A percentile compares a stretch with the other conserved stretches of the same genome.
Conservation (phyloP, 2,113 vertebrate species). For the Harpagus bidentatus region DNA sequence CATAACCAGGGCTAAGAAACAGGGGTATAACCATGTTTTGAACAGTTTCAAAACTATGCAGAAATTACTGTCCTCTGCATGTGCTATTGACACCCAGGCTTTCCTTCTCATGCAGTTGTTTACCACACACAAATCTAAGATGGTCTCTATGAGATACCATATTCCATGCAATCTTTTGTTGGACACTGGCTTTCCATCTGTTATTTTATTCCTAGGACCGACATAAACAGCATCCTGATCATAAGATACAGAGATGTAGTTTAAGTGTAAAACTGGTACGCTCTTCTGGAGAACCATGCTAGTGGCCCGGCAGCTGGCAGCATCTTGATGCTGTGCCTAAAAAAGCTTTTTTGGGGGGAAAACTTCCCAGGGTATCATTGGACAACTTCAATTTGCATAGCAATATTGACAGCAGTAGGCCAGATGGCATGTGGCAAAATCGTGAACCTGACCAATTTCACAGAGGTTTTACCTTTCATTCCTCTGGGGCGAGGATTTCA, state of each 20-base stretch:
- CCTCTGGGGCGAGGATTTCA: neutral
- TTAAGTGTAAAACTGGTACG: neutral
- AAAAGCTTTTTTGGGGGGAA: neutral
- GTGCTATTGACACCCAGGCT: neutral
- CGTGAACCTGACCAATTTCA: neutral
- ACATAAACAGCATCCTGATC: neutral
- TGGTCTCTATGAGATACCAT: neutral
- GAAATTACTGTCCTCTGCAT: neutral
- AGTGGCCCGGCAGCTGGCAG: neutral
- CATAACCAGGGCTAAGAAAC: conserved; percentile 45
- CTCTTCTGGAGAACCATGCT: neutral
- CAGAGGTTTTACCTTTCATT: neutral
- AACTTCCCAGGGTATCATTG: neutral
- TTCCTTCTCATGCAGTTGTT: neutral
- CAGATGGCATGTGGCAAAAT: neutral
- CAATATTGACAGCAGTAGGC: neutral
- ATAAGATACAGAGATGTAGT: neutral
- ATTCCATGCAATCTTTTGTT: neutral
- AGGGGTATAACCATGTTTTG: neutral
- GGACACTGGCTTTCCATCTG: neutral
- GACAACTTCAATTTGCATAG: neutral
- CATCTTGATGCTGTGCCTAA: neutral
- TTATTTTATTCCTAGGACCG: neutral
- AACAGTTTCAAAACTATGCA: neutral
- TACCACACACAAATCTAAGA: neutral